Base-by-base conservation (phyloP, 1,140 invertebrate genomes). In the Diploscapter pachys region DNA sequence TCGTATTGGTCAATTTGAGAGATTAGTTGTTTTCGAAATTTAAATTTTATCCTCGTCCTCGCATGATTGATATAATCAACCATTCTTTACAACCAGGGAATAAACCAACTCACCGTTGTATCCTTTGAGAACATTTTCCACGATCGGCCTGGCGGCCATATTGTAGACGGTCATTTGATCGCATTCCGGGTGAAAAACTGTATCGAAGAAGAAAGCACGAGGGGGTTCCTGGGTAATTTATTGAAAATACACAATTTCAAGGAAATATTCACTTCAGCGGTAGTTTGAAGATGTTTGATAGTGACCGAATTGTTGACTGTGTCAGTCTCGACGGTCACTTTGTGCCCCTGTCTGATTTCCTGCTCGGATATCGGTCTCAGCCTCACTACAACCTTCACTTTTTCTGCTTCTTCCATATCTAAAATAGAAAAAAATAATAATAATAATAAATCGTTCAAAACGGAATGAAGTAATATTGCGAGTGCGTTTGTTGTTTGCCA, bases 71-170 rank as follows among this genome's bases (percentile, higher is more conserved):
- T 31, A 31, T 1, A 31, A 31, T 31, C 31, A 31, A 31, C 31
- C 31, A 31, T 31, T 31, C 31, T 1, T 31, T 1, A 31, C 31
- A 31, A 31, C 31, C 9, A 9, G 50, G 9, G 48, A 73, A 53
- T 50, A 53, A 54, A 57, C 49, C 5, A 13, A 4, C 51, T 8
- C 62, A 85, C 83, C 83, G 70, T 85, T 94, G 93, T 86, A 85
- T 9, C 93, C 93, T 80, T 93, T 92, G 13, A 94, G 85, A 3
- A 93, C 92, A 92, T 95, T 95, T 83, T 94, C 92, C 71, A 95
- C 91, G 8, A 96, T 90, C 53, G 91, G 89, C 78, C 83, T 92
- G 92, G 55, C 94, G 89, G 2, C 93, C 92, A 3, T 87, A 82
- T 92, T 91, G 79, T 92, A 93, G n/a, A 93, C 90, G 87, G 91